Conservation (phyloP, 2,888 invertebrate genomes). For the Polylopha cassiicola region DNA sequence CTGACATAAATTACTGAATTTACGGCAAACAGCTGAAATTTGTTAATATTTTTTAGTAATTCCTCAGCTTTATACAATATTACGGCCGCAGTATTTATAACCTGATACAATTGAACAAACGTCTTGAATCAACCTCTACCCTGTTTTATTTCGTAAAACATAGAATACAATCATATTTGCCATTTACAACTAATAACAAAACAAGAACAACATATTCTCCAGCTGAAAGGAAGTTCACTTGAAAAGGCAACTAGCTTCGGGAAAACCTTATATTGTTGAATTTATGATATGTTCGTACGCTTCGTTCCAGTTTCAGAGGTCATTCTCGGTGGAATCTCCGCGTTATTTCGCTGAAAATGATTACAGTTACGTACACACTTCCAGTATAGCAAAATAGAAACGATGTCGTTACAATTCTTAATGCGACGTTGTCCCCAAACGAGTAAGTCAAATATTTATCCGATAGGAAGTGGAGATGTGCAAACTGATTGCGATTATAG, state of each 20-base stretch:
- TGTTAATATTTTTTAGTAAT: conserved; percentile 52
- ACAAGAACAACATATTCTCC: conserved; percentile 70
- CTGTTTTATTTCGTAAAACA: conserved; percentile 49
- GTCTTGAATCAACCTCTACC: conserved; percentile 40
- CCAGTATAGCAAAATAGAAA: conserved; percentile 37
- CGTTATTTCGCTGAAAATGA: conserved; percentile 58
- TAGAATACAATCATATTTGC: conserved; percentile 61
- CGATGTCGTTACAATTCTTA: conserved; percentile 41
- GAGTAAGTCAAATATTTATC: conserved; percentile 26
- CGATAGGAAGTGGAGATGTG: conserved; percentile 28
- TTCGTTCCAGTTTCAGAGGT: conserved; percentile 57
- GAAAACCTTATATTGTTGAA: conserved; percentile 68
- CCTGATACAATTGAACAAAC: conserved; percentile 45
- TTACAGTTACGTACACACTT: conserved; percentile 41
- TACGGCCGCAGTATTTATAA: too few relatives aligned
- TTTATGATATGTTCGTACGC: conserved; percentile 64
- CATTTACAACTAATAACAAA: conserved; percentile 71
- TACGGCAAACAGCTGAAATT: conserved; percentile 59
- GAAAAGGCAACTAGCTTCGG: conserved; percentile 69
- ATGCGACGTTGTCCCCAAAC: conserved; percentile 34
- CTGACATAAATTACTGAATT: conserved; percentile 66
- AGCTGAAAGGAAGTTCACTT: conserved; percentile 68
- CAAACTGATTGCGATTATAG: conserved; percentile 42
- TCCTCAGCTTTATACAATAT: too few relatives aligned
- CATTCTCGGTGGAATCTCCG: conserved; percentile 54